Percentiles rank a stretch among this genome's conserved stretches.
These are phyloP conservation scores for Scomberomorus guttatus DNA, from an alignment of 2,797 vertebrate genomes.

Conservation along the genomic window DNA sequence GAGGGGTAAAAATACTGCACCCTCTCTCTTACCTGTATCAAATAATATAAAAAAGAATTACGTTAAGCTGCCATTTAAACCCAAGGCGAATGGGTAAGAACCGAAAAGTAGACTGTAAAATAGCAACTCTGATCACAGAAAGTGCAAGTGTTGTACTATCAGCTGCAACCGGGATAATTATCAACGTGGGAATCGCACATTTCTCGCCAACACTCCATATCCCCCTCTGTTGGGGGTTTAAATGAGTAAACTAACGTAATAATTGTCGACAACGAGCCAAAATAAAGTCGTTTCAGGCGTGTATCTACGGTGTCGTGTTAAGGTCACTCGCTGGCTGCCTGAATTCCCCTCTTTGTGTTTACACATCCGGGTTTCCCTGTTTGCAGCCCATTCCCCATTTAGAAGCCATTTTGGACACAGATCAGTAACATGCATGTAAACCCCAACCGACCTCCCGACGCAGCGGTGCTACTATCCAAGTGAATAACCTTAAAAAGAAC, in stretches of 20 bases:
- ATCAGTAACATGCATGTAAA: conserved; percentile 87
- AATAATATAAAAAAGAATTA: neutral
- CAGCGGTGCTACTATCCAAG: conserved; percentile 71
- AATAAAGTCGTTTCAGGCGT: conserved; percentile 35
- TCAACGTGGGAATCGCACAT: conserved; percentile 19
- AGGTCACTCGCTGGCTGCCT: conserved; percentile 81
- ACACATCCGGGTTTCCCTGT: conserved; percentile 95
- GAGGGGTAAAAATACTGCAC: neutral
- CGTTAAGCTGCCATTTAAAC: neutral
- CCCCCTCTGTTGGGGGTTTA: neutral
- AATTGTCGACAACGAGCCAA: neutral
- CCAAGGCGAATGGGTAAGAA: neutral
- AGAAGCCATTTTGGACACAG: conserved; percentile 96
- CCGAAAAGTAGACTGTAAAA: conserved; percentile 29
- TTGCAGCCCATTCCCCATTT: conserved; percentile 88
- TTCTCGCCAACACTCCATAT: neutral
- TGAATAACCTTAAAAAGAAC: conserved; percentile 59
- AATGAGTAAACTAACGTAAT: neutral
- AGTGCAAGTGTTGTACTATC: conserved; percentile 58
- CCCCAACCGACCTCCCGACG: conserved; percentile 82
- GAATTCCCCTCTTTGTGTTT: conserved; percentile 89
- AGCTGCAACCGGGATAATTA: conserved; percentile 41
- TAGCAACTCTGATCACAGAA: conserved; percentile 55
- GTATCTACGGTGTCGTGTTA: conserved; percentile 65
- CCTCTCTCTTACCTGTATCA: neutral